phyloP scores from a whole-genome alignment of 2,888 invertebrate genomes.

The Agonopterix arenella region DNA sequence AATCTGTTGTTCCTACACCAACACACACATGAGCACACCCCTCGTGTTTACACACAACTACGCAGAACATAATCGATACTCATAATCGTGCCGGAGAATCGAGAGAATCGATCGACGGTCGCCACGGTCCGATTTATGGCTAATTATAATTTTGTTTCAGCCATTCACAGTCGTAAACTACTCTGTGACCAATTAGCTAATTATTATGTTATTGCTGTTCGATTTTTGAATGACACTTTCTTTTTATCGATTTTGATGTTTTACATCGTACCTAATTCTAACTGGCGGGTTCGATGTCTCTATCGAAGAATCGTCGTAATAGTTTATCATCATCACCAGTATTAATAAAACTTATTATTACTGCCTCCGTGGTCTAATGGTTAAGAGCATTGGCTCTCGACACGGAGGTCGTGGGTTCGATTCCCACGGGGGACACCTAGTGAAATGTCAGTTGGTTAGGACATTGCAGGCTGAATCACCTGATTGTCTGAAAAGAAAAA shows the following conservation, averaged over 20 bases:
- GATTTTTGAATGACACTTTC: slow-evolving; percentile 10
- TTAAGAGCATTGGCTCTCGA: too few species aligned
- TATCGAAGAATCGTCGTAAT: too few species aligned
- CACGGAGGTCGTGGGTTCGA: too few species aligned
- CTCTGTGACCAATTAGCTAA: slow-evolving; percentile 67
- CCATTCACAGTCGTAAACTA: slow-evolving; percentile 53
- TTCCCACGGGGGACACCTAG: too few species aligned
- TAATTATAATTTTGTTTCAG: slow-evolving; percentile 61
- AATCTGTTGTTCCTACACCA: slow-evolving; percentile 65
- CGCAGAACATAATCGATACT: slow-evolving; percentile 12
- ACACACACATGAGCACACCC: slow-evolving; percentile 17
- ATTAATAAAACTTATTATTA: too few species aligned
- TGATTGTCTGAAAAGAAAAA: too few species aligned
- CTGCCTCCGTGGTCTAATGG: too few species aligned
- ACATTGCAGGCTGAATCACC: too few species aligned
- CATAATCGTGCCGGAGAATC: slow-evolving; percentile 40
- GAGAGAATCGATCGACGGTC: slow-evolving; percentile 42
- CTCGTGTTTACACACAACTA: slow-evolving; percentile 5
- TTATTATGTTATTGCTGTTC: slow-evolving; percentile 33
- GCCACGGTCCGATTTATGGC: slow-evolving; percentile 58
- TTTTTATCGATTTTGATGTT: not conserved
- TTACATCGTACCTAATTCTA: too few species aligned
- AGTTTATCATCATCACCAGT: too few species aligned
- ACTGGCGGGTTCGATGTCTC: too few species aligned
- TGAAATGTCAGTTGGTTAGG: too few species aligned